Evolutionary conservation across 2,113 vertebrate species (phyloP), one percentile per base, ranked within the genome.

Genomic region (Shinisaurus crocodilurus): DNA sequence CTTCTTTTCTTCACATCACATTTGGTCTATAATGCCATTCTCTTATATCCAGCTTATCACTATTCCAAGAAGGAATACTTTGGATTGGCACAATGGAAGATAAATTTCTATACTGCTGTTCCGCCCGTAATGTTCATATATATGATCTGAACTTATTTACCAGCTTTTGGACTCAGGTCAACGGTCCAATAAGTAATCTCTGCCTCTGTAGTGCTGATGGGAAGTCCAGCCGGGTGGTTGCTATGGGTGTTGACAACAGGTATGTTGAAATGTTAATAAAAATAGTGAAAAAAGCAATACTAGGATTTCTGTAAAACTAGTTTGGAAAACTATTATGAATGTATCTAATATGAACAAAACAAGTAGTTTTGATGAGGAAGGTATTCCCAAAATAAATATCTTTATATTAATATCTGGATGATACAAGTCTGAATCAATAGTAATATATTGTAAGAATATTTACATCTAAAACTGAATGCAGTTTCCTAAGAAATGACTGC

Each of bases 21-120:
- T 82, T 81, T 94, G 76, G 48, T 29, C 23, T 91, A 43, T 67
- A 63, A 79, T 69, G 69, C 83, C 67, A 70, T 80, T 85, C 34
- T 89, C 76, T 67, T 76, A 77, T 13, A 15, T 86, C 20, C 54
- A 93, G 92, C n/a, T 76, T 93, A 80, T 50, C 60, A 9, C 45
- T 82, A 0, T 79, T 70, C 2, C 4, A 34, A 75, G 88, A 85
- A 90, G 88, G 87, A 76, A 86, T 84, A 54, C 48, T 88, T 65
- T 91, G 86, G 88, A 80, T 83, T 40, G 85, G 90, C 23, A 92
- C 92, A 37, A 79, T 93, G 77, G 91, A 93, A 86, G 70, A 91
- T 75, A 67, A 76, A 16, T 88, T 94, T 45, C 82, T 93, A 43
- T 75, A 89, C 90, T 93, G 90, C 10, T 94, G 70, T 86, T 95